Percentiles rank a stretch among this genome's conserved stretches.
These are phyloP conservation scores for Zoanthus sansibaricus DNA, from an alignment of 92 coral and sea anemone species.

Conservation along the genomic window DNA sequence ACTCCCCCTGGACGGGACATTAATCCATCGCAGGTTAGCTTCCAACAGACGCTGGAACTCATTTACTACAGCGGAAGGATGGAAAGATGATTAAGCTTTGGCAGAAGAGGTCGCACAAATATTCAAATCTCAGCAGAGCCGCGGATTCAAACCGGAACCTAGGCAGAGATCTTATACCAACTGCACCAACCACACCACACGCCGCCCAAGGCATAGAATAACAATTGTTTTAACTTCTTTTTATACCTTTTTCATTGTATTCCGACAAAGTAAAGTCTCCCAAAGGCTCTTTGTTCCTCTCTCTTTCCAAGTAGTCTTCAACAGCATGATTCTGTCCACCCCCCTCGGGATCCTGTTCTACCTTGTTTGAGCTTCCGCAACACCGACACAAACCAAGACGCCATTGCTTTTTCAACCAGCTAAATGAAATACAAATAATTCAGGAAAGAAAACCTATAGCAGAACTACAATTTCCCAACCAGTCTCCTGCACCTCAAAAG, in stretches of 20 bases:
- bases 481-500: too few relatives aligned
- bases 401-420: slow-evolving; percentile 81
- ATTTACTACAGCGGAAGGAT: too few relatives aligned
- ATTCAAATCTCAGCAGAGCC: too few relatives aligned
- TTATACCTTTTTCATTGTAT: slow-evolving; percentile 94
- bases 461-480: background rate
- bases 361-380: slow-evolving; percentile 58
- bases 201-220: too few relatives aligned
- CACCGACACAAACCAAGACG: slow-evolving; percentile 75
- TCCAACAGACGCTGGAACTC: too few relatives aligned
- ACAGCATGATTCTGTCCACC: slow-evolving; percentile 63
- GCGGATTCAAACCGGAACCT: too few relatives aligned
- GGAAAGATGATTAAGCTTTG: too few relatives aligned
- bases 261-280: slow-evolving; percentile 94
- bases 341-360: slow-evolving; percentile 61
- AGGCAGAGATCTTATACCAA: too few relatives aligned
- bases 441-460: background rate
- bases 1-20: too few relatives aligned
- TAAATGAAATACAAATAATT: slow-evolving; percentile 7
- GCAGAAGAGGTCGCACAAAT: too few relatives aligned
- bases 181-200: too few relatives aligned
- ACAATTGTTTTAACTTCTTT: background rate
- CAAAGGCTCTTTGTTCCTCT: slow-evolving; percentile 77
- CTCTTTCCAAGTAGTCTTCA: slow-evolving; percentile 89
- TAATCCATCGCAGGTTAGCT: too few relatives aligned